Conservation (phyloP, 2,888 invertebrate genomes). For the Ectemnius lituratus region DNA sequence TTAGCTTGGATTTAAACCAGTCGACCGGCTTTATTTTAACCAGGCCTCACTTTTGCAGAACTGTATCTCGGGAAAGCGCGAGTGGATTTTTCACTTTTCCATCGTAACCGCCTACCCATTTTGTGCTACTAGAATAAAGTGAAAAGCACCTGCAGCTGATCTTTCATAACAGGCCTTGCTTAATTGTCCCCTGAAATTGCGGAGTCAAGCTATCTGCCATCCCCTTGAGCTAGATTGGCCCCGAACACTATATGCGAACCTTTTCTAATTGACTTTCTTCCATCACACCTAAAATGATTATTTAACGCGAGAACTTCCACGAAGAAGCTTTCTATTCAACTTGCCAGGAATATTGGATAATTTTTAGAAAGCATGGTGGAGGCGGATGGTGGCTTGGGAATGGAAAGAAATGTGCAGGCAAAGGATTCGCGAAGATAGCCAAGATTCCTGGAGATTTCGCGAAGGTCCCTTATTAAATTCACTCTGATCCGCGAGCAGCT, state of each 20-base stretch:
- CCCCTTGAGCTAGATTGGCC: too few relatives aligned
- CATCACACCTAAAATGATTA: too few relatives aligned
- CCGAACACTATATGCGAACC: too few relatives aligned
- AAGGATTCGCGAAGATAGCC: neutral
- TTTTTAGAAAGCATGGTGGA: too few relatives aligned
- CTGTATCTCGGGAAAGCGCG: neutral
- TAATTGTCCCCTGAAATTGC: neutral
- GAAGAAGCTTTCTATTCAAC: neutral
- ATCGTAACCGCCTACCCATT: neutral
- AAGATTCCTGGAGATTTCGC: conserved; percentile 22
- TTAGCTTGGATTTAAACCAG: too few relatives aligned
- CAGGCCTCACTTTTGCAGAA: too few relatives aligned
- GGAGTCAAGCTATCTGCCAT: neutral
- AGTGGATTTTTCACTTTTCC: neutral
- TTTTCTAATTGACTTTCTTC: too few relatives aligned
- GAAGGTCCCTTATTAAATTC: conserved; percentile 44
- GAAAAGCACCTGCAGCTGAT: neutral
- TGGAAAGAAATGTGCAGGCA: neutral
- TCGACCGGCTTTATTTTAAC: too few relatives aligned
- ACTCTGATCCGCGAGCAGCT: conserved; percentile 8
- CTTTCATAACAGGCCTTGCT: neutral
- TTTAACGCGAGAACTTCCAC: too few relatives aligned
- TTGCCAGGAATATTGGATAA: too few relatives aligned
- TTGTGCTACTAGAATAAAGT: neutral
- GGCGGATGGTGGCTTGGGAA: too few relatives aligned